Percentiles rank a stretch among this genome's conserved stretches.
phyloP scores from a whole-genome alignment of 2,113 vertebrate genomes.

The Kryptolebias marmoratus region DNA sequence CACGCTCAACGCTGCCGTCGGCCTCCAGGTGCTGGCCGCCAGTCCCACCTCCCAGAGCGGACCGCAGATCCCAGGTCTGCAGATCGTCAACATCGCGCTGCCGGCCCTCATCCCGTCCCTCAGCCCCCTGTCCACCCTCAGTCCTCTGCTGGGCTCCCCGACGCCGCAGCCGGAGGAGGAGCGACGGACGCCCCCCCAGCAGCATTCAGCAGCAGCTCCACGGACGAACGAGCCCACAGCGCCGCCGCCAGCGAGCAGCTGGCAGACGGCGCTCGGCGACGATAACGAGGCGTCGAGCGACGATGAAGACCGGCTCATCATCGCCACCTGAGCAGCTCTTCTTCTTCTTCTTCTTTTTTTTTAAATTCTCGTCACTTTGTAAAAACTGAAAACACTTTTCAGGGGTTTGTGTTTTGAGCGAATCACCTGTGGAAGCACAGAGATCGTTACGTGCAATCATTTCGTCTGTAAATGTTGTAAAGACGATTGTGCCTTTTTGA shows the following conservation, averaged over 20 bases:
- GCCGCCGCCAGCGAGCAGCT: conserved; percentile 55
- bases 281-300: conserved; percentile 92
- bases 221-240: conserved; percentile 23
- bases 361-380: conserved; percentile 84
- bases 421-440: conserved; percentile 94
- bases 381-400: conserved; percentile 85
- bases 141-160: conserved; percentile 59
- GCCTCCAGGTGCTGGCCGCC: conserved; percentile 89
- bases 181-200: conserved; percentile 33
- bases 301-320: conserved; percentile 95
- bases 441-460: conserved; percentile 96
- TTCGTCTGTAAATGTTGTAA: conserved; percentile 98
- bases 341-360: conserved; percentile 54
- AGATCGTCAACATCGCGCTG: conserved; percentile 93
- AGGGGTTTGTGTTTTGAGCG: conserved; percentile 82
- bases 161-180: conserved; percentile 50
- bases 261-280: conserved; percentile 80
- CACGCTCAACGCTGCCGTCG: conserved; percentile 87
- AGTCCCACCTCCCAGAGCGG: conserved; percentile 80
- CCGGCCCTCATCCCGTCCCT: conserved; percentile 89
- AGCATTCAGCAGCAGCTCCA: conserved; percentile 23
- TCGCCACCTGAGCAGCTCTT: conserved; percentile 88
- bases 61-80: conserved; percentile 86
- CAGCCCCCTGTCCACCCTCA: conserved; percentile 77
- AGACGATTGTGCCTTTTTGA: conserved; percentile 98